These are phyloP conservation scores for Lindbergichthys nudifrons DNA, from an alignment of 2,797 vertebrate species.

Conservation along the genomic window DNA sequence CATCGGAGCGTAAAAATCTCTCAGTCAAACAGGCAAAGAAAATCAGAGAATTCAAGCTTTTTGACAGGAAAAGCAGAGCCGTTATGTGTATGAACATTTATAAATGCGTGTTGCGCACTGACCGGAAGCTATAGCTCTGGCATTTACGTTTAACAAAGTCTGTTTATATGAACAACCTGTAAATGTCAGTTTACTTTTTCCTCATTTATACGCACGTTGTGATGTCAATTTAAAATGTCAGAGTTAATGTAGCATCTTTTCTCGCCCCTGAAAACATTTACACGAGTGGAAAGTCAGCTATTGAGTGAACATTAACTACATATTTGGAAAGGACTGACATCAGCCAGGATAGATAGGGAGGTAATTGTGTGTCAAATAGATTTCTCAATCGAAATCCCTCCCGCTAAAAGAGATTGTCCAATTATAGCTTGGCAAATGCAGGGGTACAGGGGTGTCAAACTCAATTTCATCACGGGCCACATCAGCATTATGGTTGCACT, in stretches of 20 bases:
- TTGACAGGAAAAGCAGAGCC: constrained; percentile 21
- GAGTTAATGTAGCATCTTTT: constrained; percentile 3
- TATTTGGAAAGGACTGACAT: neutral
- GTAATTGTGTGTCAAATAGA: neutral
- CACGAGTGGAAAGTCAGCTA: neutral
- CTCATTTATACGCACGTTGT: neutral
- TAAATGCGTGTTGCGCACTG: neutral
- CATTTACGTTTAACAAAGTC: constrained; percentile 46
- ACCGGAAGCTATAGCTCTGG: constrained; percentile 37
- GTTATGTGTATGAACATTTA: constrained; percentile 10
- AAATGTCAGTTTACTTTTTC: constrained; percentile 45
- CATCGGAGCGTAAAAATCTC: constrained; percentile 39
- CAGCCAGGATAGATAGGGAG: neutral
- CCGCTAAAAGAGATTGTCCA: neutral
- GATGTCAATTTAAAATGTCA: constrained; percentile 36
- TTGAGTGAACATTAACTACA: neutral
- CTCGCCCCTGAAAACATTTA: neutral
- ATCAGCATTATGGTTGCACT: too few relatives aligned
- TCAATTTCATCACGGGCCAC: too few relatives aligned
- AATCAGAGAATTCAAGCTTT: constrained; percentile 23
- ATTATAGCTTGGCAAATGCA: neutral
- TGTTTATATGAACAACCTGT: constrained; percentile 14
- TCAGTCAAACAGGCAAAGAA: constrained; percentile 14
- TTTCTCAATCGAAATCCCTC: neutral
- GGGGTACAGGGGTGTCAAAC: too few relatives aligned